Evolutionary conservation across 1,140 invertebrate species (phyloP).

Genomic region (Maniola jurtina): DNA sequence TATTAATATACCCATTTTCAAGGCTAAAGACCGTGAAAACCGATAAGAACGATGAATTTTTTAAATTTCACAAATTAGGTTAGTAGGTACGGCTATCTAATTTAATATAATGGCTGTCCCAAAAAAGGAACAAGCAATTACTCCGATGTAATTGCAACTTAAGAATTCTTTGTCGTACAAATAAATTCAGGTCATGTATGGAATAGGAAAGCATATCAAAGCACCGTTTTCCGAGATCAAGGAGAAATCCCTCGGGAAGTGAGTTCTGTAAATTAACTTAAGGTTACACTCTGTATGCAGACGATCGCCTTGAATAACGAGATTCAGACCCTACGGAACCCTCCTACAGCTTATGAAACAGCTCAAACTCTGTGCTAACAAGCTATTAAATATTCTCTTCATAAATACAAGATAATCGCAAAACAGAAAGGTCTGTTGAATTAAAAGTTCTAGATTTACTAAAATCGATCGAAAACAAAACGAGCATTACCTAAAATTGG

Average conservation of each 20-base stretch:
- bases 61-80: neutral
- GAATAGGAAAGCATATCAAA: conserved; percentile 52
- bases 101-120: neutral
- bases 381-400: conserved; percentile 20
- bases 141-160: conserved; percentile 24
- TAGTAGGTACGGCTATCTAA: no score
- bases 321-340: conserved; percentile 49
- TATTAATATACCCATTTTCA: no score
- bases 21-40: no score
- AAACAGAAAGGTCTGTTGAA: conserved; percentile 17
- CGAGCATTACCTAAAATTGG: no score
- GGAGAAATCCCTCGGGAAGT: conserved; percentile 43
- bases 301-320: conserved; percentile 57
- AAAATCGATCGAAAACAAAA: neutral
- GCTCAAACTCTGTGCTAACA: conserved; percentile 11
- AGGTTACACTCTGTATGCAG: conserved; percentile 71
- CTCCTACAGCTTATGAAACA: conserved; percentile 31
- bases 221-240: conserved; percentile 55
- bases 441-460: neutral
- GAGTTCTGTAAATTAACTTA: conserved; percentile 70
- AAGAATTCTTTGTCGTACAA: conserved; percentile 28
- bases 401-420: conserved; percentile 16
- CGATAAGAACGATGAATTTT: neutral
- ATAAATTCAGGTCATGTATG: conserved; percentile 53
- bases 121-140: conserved; percentile 25